Percentiles rank a stretch among this genome's conserved stretches.
Evolutionary conservation across 1,140 invertebrate species (phyloP).

Genomic region (Lanistes nyassanus): DNA sequence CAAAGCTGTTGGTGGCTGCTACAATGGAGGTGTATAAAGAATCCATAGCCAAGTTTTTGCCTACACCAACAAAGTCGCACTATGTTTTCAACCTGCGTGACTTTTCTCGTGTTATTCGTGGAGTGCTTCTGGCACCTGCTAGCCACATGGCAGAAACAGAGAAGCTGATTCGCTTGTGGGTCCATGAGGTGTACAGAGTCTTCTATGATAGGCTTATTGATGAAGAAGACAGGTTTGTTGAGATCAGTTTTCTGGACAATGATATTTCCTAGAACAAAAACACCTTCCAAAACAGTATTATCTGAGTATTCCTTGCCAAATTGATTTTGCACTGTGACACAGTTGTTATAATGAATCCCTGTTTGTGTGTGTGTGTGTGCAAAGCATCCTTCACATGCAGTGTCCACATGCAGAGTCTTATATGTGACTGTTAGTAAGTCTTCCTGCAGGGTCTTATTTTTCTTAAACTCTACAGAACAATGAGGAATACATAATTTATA

Average conservation of each 20-base stretch:
- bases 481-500: too few species aligned
- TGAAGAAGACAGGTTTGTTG: constrained; percentile 58
- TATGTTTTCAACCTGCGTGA: constrained; percentile 69
- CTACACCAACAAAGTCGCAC: constrained; percentile 67
- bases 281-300: too few species aligned
- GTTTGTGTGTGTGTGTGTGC: too few species aligned
- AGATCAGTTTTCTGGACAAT: neutral
- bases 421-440: too few species aligned
- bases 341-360: too few species aligned
- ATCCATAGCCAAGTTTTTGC: constrained; percentile 64
- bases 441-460: too few species aligned
- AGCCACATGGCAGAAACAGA: constrained; percentile 62
- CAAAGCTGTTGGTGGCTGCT: constrained; percentile 62
- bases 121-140: constrained; percentile 63
- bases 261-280: neutral
- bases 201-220: constrained; percentile 68
- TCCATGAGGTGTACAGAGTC: constrained; percentile 68
- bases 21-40: constrained; percentile 67
- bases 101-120: constrained; percentile 68
- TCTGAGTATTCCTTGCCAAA: too few species aligned
- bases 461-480: too few species aligned
- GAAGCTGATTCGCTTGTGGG: constrained; percentile 65
- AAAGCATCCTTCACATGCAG: too few species aligned
- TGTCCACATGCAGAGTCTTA: too few species aligned
- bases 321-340: too few species aligned